A percentile compares a stretch with the other conserved stretches of the same genome.
phyloP scores from a whole-genome alignment of 2,113 vertebrate species.

The Silurus asotus region DNA sequence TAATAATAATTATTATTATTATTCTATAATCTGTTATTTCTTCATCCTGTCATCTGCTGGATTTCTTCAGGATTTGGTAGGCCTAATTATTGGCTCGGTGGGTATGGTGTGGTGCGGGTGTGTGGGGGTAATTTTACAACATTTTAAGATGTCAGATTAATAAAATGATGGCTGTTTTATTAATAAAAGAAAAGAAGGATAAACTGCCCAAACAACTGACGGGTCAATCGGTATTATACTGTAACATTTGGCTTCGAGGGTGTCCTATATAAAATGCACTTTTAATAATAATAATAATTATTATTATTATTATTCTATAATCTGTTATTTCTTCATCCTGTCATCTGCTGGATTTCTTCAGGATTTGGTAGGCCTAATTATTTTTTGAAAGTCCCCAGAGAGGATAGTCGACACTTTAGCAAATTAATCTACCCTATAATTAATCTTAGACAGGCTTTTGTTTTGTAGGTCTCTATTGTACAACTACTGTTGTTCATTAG shows the following conservation, averaged over 20 bases:
- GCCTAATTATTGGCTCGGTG: constrained; percentile 34
- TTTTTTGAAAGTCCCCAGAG: constrained; percentile 30
- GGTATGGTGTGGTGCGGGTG: no score
- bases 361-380: constrained; percentile 26
- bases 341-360: constrained; percentile 18
- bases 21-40: background rate
- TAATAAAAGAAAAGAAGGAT: no score
- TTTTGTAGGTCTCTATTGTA: constrained; percentile 5
- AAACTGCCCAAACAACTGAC: no score
- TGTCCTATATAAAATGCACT: background rate
- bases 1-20: no score
- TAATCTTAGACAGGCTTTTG: constrained; percentile 37
- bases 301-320: background rate
- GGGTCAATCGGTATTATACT: no score
- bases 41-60: background rate
- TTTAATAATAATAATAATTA: no score
- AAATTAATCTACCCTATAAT: constrained; percentile 37
- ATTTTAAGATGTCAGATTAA: no score
- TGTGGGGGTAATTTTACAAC: no score
- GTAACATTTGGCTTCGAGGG: background rate
- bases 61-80: constrained; percentile 15
- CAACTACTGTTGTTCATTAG: constrained; percentile 17
- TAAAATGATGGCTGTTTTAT: no score
- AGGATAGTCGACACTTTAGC: constrained; percentile 21
- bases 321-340: background rate